Evolutionary conservation across 2,113 vertebrate species (phyloP), one percentile per base, ranked within the genome.

Genomic region (Cavia aperea): DNA sequence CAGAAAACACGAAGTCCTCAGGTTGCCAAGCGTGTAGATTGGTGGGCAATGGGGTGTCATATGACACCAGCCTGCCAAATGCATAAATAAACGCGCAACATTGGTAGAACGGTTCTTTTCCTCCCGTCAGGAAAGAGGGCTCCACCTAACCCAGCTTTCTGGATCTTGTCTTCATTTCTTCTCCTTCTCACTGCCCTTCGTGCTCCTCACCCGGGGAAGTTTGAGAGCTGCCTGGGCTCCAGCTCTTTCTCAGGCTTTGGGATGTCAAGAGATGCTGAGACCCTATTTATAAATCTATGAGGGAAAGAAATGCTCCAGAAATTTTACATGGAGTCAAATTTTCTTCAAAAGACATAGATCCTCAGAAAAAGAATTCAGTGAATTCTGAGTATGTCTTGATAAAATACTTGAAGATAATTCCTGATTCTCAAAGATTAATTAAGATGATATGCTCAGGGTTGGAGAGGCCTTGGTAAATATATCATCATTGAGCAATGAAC

Each of bases 281-380:
- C 16, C 33, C 56, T 65, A 46, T 75, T 90, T 51, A 46, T 11
- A 78, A 56, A 58, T 87, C 56, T 43, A 31, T 51, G 65, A 78
- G 89, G n/a, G 39, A 72, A 63, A 89, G 51, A 84, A 49, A 66
- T 51, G 62, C 21, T 18, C 82, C 31, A 66, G 26, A 66, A 33
- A 82, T 72, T 92, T 92, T 72, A 43, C 46, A 51, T 70, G 77
- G 46, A 83, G 46, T 83, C 75, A 70, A 63, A 58, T 87, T 78
- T 49, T 83, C 70, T 79, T 92, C 54, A 51, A 72, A 87, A 92
- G 60, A 36, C 31, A 31, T 36, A 83, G 62, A 90, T 65, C 56
- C 23, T 87, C 68, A 78, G 93, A 86, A 54, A 81, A 79, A 73
- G 93, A 92, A 72, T 77, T 87, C 87, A 19, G 46, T 43, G 86